Evolutionary conservation across 2,797 vertebrate genomes (phyloP), one percentile per base, ranked within the genome.

Genomic region (Anas flavirostris): DNA sequence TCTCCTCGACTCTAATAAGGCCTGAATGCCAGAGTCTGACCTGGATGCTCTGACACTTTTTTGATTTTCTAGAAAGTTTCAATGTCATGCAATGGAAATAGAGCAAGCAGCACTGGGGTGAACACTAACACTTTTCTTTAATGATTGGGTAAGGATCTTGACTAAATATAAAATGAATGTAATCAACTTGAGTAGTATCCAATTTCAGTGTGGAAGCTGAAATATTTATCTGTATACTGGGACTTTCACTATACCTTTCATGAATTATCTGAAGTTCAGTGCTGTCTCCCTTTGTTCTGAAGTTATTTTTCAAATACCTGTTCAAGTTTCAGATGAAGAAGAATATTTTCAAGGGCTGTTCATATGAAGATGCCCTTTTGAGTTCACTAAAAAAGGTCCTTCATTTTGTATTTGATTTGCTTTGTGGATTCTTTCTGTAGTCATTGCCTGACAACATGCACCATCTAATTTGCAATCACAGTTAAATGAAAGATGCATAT

Each of bases 261-360:
- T 70, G 39, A n/a, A 63, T 90, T 86, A 46, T 58, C 67, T 92
- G 48, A 68, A 69, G 53, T 92, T 91, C 64, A 31, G 15, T 41
- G 37, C 60, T 58, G 14, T 60, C 33, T 82, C 28, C 26, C 17
- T 84, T 94, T 78, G 41, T 84, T 81, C 31, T 84, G 53, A 88
- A 82, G 74, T 58, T 43, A 8, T 43, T 88, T 94, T 91, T 88
- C 67, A 79, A 83, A 64, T 77, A 70, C 52, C 10, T 15, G 8
- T 84, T 82, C 16, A 39, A 74, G 26, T 74, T 94, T 88, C 73
- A 80, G 29, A 80, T 68, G 31, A 69, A 94, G 69, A 92, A 88
- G 53, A 82, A 17, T 90, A 28, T 74, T 92, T 94, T 70, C 50
- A 62, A 92, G 77, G 44, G 46, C 75, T 92, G 37, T 56, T 81